Base-by-base conservation (phyloP, 2,113 vertebrate species). In the Lota lota region DNA sequence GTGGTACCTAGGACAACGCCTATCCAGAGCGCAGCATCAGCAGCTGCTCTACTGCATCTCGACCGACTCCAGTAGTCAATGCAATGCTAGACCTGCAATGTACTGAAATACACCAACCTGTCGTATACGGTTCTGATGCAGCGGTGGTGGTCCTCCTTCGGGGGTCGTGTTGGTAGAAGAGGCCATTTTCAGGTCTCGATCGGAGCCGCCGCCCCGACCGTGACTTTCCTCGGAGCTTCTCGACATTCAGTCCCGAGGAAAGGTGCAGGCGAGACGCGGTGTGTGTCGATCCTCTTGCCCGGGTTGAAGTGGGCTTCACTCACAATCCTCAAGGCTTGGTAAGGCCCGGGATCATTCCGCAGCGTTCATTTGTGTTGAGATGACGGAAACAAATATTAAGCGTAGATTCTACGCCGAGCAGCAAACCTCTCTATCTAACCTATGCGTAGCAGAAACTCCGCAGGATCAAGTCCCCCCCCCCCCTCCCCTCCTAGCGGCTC, bases 101-200 rank as follows among this genome's bases (percentile, higher is more conserved):
- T 68, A 71, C 68, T n/a, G 70, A 86, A 19, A 53, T 14, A 58
- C 75, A 89, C 92, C 77, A 83, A 93, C 92, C 92, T 93, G 90
- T 75, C 91, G 90, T 66, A 92, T 87, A 66, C 92, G 92, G 83
- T 68, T 85, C 76, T 89, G 91, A 69, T 91, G 87, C 74, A 86
- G 85, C 73, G 87, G 88, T 16, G 79, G 75, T 61, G 79, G 90
- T 74, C 81, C 89, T 67, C 85, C 87, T 74, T 92, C 92, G 6
- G 76, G 90, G 36, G 90, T 85, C 17, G 88, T 87, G 86, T 83
- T 87, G 87, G 73, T 79, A 15, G 92, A 90, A 60, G 90, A 92
- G 65, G 89, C 90, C 83, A 88, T 91, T 64, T 90, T 92, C 75
- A 83, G 70, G 73, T 89, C 86, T 19, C 78, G 61, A 73, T 87